Conservation (phyloP, 2,888 invertebrate genomes). For the Troilus luridus region DNA sequence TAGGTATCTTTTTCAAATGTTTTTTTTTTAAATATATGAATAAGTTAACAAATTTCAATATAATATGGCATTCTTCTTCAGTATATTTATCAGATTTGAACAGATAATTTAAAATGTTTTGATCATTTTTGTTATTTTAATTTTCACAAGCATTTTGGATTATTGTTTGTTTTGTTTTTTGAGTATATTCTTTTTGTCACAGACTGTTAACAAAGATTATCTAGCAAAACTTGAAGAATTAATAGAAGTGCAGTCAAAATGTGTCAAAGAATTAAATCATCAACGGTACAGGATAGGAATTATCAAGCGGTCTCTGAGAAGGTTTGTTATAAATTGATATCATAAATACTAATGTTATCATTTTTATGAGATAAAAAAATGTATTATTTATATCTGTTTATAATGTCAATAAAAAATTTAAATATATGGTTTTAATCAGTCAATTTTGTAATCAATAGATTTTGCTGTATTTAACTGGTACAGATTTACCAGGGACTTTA, state of each 20-base stretch:
- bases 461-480: neutral
- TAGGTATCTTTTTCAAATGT: no score
- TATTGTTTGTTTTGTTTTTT: no score
- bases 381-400: neutral
- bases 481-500: no score
- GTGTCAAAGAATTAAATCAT: conserved; percentile 89
- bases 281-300: conserved; percentile 91
- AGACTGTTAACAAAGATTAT: conserved; percentile 88
- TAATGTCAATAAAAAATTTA: neutral
- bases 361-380: neutral
- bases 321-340: conserved; percentile 74
- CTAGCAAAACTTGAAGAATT: conserved; percentile 88
- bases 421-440: neutral
- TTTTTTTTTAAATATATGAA: no score
- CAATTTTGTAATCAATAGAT: neutral
- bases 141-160: no score
- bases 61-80: no score
- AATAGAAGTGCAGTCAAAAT: conserved; percentile 86
- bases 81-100: no score
- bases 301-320: conserved; percentile 83
- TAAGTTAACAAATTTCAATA: no score
- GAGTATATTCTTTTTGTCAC: conserved; percentile 66
- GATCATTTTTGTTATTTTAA: no score
- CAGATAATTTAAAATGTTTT: no score
- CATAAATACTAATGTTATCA: neutral